Evolutionary conservation across 2,797 vertebrate genomes (phyloP).

Genomic region (Huso huso): DNA sequence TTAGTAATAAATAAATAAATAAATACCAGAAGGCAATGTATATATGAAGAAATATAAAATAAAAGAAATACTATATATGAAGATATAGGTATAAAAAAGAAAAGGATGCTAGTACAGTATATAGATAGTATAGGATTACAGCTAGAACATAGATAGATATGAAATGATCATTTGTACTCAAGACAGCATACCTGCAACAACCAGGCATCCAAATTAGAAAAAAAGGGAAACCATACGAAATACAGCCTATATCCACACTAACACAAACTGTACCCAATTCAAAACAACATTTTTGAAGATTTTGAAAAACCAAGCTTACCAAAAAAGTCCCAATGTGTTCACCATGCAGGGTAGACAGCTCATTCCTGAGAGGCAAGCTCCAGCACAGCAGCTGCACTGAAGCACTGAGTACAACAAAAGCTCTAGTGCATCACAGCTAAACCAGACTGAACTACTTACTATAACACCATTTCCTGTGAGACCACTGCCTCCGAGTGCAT

Average conservation of each 20-base stretch:
- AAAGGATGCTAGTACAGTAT: no score
- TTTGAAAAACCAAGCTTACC: conserved; percentile 25
- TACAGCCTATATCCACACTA: not conserved
- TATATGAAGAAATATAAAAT: no score
- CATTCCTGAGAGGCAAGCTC: conserved; percentile 27
- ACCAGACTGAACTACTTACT: conserved; percentile 39
- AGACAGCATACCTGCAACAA: conserved; percentile 33
- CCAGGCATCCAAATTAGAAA: conserved; percentile 1
- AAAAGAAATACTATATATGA: no score
- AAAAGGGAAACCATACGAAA: conserved; percentile 1
- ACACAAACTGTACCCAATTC: conserved; percentile 1
- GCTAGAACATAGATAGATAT: no score
- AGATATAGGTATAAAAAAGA: no score
- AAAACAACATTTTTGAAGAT: conserved; percentile 3
- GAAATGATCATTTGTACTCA: conserved; percentile 30
- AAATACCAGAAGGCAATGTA: no score
- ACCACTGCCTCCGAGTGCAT: conserved; percentile 49
- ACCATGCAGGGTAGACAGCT: conserved; percentile 44
- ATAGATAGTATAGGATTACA: no score
- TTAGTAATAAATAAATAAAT: no score
- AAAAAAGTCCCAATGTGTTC: conserved; percentile 17
- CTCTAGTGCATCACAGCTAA: conserved; percentile 38
- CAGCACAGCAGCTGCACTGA: conserved; percentile 38
- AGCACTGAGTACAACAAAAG: conserved; percentile 49
- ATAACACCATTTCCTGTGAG: conserved; percentile 46